Conservation (phyloP, 1,140 invertebrate genomes). For the fruit fly (Drosophila melanogaster) region DNA sequence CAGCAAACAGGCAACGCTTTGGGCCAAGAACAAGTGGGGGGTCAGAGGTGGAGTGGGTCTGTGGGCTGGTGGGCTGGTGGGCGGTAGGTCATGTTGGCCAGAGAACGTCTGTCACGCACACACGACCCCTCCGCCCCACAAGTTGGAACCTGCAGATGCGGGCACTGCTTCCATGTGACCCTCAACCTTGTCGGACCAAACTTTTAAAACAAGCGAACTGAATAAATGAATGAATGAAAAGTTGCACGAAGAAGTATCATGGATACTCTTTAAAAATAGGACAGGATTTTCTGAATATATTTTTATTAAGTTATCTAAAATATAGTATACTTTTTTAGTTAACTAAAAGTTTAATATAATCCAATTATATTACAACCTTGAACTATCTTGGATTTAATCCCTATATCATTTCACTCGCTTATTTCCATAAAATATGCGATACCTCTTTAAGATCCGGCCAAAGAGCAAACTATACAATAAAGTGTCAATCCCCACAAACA, state of each 20-base stretch:
- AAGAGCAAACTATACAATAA: conserved; percentile 61
- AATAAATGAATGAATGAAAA: background rate
- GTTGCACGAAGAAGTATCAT: background rate
- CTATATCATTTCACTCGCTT: background rate
- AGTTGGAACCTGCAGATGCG: conserved; percentile 20
- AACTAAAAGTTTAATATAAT: too few relatives aligned
- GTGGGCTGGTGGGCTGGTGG: background rate
- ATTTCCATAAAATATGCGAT: background rate
- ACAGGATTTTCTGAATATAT: too few relatives aligned
- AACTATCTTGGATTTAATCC: background rate
- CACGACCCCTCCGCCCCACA: conserved; percentile 38
- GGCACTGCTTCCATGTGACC: conserved; percentile 35
- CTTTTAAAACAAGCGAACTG: conserved; percentile 41
- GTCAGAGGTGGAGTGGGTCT: conserved; percentile 13
- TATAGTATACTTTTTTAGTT: too few relatives aligned
- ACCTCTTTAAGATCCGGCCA: conserved; percentile 23
- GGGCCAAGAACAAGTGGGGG: conserved; percentile 22
- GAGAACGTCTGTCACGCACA: conserved; percentile 74
- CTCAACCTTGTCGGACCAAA: conserved; percentile 37
- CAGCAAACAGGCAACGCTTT: conserved; percentile 49
- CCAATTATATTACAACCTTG: background rate
- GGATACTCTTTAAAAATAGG: conserved; percentile 20
- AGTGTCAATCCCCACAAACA: conserved; percentile 42
- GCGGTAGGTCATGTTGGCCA: background rate
- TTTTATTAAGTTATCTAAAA: too few relatives aligned